Base-by-base conservation (phyloP, 2,797 vertebrate species). In the Gymnopithys bicolor region DNA sequence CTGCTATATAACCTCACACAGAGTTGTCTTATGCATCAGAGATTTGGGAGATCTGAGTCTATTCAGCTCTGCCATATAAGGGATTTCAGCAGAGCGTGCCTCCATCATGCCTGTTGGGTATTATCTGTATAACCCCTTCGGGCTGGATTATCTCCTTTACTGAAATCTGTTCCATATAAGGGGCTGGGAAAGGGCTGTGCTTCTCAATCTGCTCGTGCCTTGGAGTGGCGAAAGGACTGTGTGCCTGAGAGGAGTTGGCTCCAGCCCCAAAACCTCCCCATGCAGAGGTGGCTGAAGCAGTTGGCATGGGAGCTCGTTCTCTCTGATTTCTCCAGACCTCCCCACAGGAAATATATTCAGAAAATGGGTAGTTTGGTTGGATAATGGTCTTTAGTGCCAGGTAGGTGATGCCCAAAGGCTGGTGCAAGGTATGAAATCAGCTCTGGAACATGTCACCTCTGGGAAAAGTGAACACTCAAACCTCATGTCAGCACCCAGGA, bases 121-220 rank as follows among this genome's bases (percentile, higher is more conserved):
- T 95, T 96, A 95, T 94, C 95, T 96, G 23, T 35, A 86, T 76
- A 95, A 95, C 93, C 80, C 85, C 67, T 84, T 81, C 8, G 45
- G 83, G 87, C 80, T 84, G 83, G 93, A 97, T 96, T 96, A 95
- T 94, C 94, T 96, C 76, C 91, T 93, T 90, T 90, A 53, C 87
- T 90, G 89, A 95, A 95, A 94, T 96, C 91, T 95, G 95, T 27
- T 95, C 94, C 91, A 91, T 96, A 96, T 94, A 95, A 96, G 96
- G 95, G 87, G 30, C 91, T 94, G 89, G 89, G 91, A 95, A 87
- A 95, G 87, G 70, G 63, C 85, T 94, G 85, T 82, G 79, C 84
- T 82, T 8, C 91, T 73, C 94, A 92, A 79, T 95, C 93, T 91
- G 90, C 93, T 95, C 48, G 0, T 96, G 95, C 94, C 91, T 94